Base-by-base conservation (phyloP, 2,113 vertebrate species). In the Callospermophilus lateralis region DNA sequence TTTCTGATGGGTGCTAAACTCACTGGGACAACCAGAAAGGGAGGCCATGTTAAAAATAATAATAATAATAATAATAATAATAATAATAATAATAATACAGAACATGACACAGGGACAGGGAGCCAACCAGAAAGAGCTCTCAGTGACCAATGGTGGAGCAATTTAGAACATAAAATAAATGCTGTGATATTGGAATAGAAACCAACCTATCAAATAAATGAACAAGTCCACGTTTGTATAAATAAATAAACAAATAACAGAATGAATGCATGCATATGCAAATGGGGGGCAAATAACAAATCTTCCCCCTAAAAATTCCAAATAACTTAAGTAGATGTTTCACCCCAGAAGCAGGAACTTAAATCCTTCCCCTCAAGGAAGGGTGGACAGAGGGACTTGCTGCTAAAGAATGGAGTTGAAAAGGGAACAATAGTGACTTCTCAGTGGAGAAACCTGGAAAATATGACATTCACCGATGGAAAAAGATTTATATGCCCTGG, bases 381-480 rank as follows among this genome's bases (percentile, higher is more conserved):
- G 34, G 65, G n/a, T 8, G 34, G 78, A 65, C 37, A 16, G 30
- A 73, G 28, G 12, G 17, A 73, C 30, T 26, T 32, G 30, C n/a
- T 65, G 68, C 32, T 42, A 34, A 83, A 72, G 32, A 37, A 55
- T 1, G 48, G 53, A 65, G 26, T 3, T 16, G 15, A 83, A 53
- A 32, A 74, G 45, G 26, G 26, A 48, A 37, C 68, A 63, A 17
- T 2, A 74, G n/a, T 12, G 12, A 45, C 34, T 42, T 19, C 80
- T 42, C 13, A 39, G 11, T 42, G 20, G 65, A 53, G 45, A 81
- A 74, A 76, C 22, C 3, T 58, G 12, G 19, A 11, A 72, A n/a
- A 55, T 24, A 20, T 0, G 3, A 22, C 48, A 48, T 48, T 11
- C 24, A 9, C 17, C 34, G 11, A 16, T 15, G 30, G 15, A 53